Evolutionary conservation across 1,140 invertebrate genomes (phyloP).

Genomic region (Musca domestica): DNA sequence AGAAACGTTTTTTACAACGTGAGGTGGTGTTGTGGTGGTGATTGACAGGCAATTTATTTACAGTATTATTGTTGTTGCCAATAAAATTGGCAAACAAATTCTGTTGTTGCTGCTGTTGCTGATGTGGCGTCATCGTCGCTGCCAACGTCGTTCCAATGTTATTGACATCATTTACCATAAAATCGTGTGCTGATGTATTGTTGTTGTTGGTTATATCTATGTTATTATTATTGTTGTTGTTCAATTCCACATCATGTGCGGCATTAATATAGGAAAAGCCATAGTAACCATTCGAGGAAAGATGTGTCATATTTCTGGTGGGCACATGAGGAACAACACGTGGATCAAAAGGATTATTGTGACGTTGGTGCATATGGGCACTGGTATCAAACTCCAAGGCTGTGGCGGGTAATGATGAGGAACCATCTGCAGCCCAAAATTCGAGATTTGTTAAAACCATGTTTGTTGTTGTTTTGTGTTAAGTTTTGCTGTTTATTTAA

Average conservation of each 20-base stretch:
- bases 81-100: too few relatives aligned
- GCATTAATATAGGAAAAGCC: constrained; percentile 42
- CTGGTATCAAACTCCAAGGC: constrained; percentile 32
- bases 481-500: too few relatives aligned
- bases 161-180: constrained; percentile 27
- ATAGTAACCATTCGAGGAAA: constrained; percentile 42
- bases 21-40: neutral
- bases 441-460: constrained; percentile 53
- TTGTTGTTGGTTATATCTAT: constrained; percentile 24
- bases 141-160: constrained; percentile 8
- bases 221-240: constrained; percentile 35
- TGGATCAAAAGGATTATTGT: constrained; percentile 47
- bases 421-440: constrained; percentile 51
- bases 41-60: too few relatives aligned
- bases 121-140: constrained; percentile 4
- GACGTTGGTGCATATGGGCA: constrained; percentile 23
- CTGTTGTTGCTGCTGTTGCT: constrained; percentile 1
- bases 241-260: constrained; percentile 17
- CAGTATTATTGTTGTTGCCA: neutral
- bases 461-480: neutral
- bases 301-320: constrained; percentile 32
- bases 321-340: constrained; percentile 25
- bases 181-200: constrained; percentile 13
- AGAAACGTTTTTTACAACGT: constrained; percentile 45
- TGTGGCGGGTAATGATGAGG: neutral